phyloP scores from a whole-genome alignment of 2,113 vertebrate genomes.

The Stigmatopora nigra region DNA sequence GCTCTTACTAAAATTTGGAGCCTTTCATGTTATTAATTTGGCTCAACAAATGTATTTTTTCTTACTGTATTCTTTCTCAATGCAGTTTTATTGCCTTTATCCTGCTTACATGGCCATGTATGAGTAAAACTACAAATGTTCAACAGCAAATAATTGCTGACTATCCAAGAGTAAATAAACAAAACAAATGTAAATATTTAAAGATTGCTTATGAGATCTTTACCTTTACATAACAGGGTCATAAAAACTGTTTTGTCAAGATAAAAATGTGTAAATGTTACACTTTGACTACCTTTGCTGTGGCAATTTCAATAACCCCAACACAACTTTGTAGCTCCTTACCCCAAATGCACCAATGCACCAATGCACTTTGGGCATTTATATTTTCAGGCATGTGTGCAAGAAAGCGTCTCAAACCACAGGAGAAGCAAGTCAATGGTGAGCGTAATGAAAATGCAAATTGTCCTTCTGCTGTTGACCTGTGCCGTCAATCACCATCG shows the following conservation, averaged over 20 bases:
- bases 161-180: constrained; percentile 1
- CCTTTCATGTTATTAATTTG: no score
- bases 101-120: not conserved
- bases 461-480: constrained; percentile 38
- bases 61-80: no score
- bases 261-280: not conserved
- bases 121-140: not conserved
- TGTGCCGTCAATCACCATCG: constrained; percentile 51
- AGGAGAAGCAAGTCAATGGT: constrained; percentile 40
- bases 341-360: constrained; percentile 1
- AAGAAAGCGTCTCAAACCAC: constrained; percentile 19
- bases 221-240: not conserved
- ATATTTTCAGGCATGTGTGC: constrained; percentile 3
- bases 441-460: constrained; percentile 63
- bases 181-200: not conserved
- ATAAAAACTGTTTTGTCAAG: not conserved
- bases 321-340: constrained; percentile 20
- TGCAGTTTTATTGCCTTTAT: not conserved
- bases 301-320: not conserved
- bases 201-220: not conserved
- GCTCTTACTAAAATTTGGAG: no score
- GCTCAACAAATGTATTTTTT: no score
- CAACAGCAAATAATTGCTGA: not conserved
- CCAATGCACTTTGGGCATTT: not conserved
- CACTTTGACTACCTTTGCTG: constrained; percentile 1